Percentiles rank a stretch among this genome's conserved stretches.
Conservation (phyloP, 2,113 vertebrate species). For the Brachyhypopomus gauderio region DNA sequence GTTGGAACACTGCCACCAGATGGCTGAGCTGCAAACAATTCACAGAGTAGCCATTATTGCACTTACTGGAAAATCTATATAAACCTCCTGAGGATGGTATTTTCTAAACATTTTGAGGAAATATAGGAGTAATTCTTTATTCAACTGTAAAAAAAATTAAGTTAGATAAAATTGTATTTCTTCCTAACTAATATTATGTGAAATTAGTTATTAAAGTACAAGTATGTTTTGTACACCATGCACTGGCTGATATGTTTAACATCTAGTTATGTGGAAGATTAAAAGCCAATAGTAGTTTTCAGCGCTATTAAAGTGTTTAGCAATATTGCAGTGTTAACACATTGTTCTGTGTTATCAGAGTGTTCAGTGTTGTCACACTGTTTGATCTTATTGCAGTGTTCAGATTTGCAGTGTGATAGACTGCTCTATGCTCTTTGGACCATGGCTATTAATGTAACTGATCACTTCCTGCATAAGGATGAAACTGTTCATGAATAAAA, state of each 20-base stretch:
- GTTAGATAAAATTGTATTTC: constrained; percentile 22
- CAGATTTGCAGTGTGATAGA: too few species aligned
- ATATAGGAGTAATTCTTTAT: neutral
- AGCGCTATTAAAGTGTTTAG: neutral
- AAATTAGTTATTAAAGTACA: constrained; percentile 62
- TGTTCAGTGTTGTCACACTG: too few species aligned
- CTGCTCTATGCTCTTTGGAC: too few species aligned
- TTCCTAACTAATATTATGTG: constrained; percentile 67
- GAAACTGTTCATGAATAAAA: too few species aligned
- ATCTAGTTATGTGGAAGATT: neutral
- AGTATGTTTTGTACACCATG: constrained; percentile 19
- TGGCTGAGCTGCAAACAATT: constrained; percentile 63
- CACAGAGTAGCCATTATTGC: neutral
- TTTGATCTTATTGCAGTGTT: too few species aligned
- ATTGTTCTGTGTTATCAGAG: too few species aligned
- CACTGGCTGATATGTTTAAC: neutral
- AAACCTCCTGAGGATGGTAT: neutral
- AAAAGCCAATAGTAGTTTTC: neutral
- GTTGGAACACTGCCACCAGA: constrained; percentile 78
- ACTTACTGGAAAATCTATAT: neutral
- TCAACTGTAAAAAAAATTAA: constrained; percentile 41
- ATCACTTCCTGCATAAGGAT: too few species aligned
- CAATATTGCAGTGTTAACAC: neutral
- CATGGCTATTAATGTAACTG: too few species aligned
- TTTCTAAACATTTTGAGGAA: neutral